A percentile compares a stretch with the other conserved stretches of the same genome.
Conservation (phyloP, 64 coral and sea anemone species). For the Catalaphyllia jardinei region DNA sequence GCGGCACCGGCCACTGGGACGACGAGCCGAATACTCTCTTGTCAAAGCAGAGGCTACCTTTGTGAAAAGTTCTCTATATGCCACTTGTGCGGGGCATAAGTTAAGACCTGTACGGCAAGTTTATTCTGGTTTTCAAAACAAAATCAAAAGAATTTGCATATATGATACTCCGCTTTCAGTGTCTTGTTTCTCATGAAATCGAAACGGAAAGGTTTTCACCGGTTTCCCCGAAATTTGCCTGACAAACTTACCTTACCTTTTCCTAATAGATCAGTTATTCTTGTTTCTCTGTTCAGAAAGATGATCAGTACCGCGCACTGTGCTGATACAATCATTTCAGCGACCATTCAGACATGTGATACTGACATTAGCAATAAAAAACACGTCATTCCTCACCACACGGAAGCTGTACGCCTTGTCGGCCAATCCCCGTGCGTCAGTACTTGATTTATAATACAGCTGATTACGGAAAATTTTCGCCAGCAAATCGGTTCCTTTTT, state of each 20-base stretch:
- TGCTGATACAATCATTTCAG: neutral
- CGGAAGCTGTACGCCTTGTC: neutral
- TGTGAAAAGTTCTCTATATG: no score
- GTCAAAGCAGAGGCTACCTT: no score
- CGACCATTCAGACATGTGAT: neutral
- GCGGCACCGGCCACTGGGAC: no score
- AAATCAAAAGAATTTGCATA: neutral
- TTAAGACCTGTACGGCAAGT: neutral
- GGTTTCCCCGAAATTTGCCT: no score
- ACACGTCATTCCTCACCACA: neutral
- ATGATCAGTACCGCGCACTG: no score
- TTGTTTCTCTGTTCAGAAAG: no score
- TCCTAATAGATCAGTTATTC: no score
- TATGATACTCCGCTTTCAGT: neutral
- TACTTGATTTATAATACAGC: neutral
- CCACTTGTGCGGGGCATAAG: no score
- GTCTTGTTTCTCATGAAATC: neutral
- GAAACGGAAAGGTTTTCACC: neutral
- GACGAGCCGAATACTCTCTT: no score
- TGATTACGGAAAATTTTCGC: neutral
- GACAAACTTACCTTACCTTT: no score
- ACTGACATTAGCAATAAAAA: neutral
- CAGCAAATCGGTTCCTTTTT: neutral
- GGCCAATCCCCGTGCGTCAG: neutral
- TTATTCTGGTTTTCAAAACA: slow-evolving; percentile 29